These are phyloP conservation scores for Cavia aperea DNA, from an alignment of 2,113 vertebrate species.

Conservation along the genomic window DNA sequence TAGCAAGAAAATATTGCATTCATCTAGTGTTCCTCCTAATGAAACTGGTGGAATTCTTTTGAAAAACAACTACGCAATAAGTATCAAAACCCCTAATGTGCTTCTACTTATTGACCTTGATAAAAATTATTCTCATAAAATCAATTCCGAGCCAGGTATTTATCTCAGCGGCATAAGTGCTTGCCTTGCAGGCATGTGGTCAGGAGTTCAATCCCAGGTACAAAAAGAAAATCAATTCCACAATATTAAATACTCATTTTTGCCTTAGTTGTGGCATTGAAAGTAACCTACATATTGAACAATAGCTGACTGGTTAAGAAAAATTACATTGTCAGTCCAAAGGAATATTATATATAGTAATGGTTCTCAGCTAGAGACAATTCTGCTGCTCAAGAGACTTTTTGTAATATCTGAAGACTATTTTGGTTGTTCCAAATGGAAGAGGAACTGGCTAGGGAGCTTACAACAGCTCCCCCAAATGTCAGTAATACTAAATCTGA, in stretches of 20 bases:
- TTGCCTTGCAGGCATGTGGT: too few relatives aligned
- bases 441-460: not conserved
- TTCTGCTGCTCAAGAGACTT: not conserved
- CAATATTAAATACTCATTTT: not conserved
- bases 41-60: not conserved
- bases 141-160: too few relatives aligned
- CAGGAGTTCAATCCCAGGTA: too few relatives aligned
- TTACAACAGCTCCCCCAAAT: not conserved
- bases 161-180: too few relatives aligned
- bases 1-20: not conserved
- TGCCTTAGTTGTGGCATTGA: not conserved
- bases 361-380: not conserved
- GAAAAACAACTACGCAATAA: not conserved
- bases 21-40: not conserved
- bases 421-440: not conserved
- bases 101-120: not conserved
- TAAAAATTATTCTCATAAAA: too few relatives aligned
- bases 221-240: not conserved
- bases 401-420: not conserved
- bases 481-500: not conserved
- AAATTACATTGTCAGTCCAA: not conserved
- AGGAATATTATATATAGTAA: not conserved
- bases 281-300: not conserved
- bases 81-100: not conserved
- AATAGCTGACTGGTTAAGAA: not conserved